A percentile compares a stretch with the other conserved stretches of the same genome.
These are phyloP conservation scores for Apotomis turbidana DNA, from an alignment of 2,888 invertebrate genomes.

Conservation along the genomic window DNA sequence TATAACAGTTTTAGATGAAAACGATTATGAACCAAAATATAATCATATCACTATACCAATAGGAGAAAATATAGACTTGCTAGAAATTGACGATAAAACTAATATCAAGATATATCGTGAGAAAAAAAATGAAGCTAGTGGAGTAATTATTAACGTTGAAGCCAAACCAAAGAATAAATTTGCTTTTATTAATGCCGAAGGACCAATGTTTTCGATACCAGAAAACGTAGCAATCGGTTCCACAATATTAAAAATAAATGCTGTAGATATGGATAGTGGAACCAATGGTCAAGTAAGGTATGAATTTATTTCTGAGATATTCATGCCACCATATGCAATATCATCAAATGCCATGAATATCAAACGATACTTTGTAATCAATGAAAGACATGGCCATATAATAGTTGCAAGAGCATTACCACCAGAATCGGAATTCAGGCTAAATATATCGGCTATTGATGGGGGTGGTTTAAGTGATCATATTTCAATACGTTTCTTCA, in stretches of 20 bases:
- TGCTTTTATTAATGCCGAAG: conserved; percentile 62
- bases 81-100: conserved; percentile 85
- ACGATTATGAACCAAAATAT: conserved; percentile 91
- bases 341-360: conserved; percentile 74
- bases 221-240: conserved; percentile 89
- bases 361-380: conserved; percentile 89
- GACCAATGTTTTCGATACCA: conserved; percentile 87
- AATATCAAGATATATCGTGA: conserved; percentile 76
- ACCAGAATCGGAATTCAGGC: conserved; percentile 89
- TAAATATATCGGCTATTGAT: conserved; percentile 91
- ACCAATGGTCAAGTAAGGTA: conserved; percentile 89
- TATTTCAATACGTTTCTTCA: conserved; percentile 87
- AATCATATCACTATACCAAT: conserved; percentile 88
- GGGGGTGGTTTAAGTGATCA: conserved; percentile 89
- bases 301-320: conserved; percentile 87
- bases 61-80: conserved; percentile 86
- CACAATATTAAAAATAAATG: conserved; percentile 87
- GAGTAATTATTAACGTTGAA: conserved; percentile 62
- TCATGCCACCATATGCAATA: conserved; percentile 81
- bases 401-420: conserved; percentile 88
- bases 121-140: conserved; percentile 61
- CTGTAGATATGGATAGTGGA: conserved; percentile 89
- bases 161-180: conserved; percentile 72
- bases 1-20: conserved; percentile 89
- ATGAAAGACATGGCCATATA: conserved; percentile 89